Conservation (phyloP, 2,113 vertebrate genomes). For the Sarotherodon lohbergeri region DNA sequence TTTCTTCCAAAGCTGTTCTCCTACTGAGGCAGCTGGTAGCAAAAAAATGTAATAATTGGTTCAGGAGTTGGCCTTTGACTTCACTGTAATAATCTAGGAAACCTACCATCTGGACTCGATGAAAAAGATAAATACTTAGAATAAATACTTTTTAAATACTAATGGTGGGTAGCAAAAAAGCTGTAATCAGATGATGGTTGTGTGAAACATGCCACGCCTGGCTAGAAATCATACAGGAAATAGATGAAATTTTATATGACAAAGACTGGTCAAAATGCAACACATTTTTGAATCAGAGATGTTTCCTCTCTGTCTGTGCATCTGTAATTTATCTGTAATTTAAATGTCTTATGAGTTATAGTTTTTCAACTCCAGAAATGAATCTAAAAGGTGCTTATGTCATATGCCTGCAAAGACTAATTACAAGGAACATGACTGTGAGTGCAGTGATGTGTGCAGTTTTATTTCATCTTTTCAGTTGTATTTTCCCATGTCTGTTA, state of each 20-base stretch:
- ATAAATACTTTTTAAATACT: not conserved
- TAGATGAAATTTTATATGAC: not conserved
- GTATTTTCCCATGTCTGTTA: not conserved
- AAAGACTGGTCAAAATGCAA: not conserved
- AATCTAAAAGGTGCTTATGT: not conserved
- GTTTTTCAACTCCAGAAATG: not conserved
- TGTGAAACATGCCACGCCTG: not conserved
- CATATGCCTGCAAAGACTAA: not conserved
- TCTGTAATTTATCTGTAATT: not conserved
- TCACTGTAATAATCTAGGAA: not conserved
- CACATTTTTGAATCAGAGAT: not conserved
- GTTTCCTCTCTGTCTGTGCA: not conserved
- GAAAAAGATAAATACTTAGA: not conserved
- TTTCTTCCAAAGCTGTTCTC: not conserved
- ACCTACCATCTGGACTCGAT: not conserved
- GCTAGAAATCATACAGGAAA: not conserved
- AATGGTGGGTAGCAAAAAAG: not conserved
- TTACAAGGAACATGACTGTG: not conserved
- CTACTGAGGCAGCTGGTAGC: not conserved
- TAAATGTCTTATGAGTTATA: not conserved
- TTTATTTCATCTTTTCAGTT: not conserved
- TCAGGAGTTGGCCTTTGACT: not conserved
- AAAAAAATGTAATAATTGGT: not conserved
- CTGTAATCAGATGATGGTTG: not conserved
- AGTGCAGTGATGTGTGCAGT: fast-evolving